Evolutionary conservation across 2,113 vertebrate genomes (phyloP).

Genomic region (Pelodiscus sinensis): DNA sequence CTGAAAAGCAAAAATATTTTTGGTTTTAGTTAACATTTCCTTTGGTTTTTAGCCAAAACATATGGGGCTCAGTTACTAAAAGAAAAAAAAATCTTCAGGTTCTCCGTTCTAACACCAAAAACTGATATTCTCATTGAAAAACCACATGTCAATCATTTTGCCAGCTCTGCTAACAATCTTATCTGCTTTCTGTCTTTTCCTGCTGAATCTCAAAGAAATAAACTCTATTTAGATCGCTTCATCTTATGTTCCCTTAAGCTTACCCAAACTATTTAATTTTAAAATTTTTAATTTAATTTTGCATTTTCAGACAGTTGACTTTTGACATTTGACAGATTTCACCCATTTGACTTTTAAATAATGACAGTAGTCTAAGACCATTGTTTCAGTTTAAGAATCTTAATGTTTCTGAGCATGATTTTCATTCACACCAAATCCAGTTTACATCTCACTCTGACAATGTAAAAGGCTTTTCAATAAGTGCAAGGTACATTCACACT

Average conservation of each 20-base stretch:
- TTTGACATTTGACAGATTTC: not conserved
- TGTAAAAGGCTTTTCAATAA: not conserved
- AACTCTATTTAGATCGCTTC: not conserved
- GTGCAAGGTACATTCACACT: not conserved
- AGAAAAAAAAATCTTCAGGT: not conserved
- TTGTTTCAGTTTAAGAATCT: not conserved
- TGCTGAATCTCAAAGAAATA: not conserved
- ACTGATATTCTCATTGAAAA: not conserved
- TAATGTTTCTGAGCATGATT: not conserved
- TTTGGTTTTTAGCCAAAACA: not conserved
- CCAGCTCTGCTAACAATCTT: not conserved
- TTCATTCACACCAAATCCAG: not conserved
- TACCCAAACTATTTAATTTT: not conserved
- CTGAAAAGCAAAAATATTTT: not conserved
- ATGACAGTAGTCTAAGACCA: not conserved
- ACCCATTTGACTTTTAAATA: not conserved
- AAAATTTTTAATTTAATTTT: not conserved
- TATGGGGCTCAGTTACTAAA: not conserved
- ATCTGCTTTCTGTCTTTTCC: not conserved
- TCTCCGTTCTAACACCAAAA: not conserved
- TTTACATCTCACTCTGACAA: not conserved
- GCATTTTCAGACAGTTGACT: not conserved
- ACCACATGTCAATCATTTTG: not conserved
- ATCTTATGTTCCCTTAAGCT: not conserved
- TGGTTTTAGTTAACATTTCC: not conserved